Evolutionary conservation across 2,797 vertebrate species (phyloP).

Genomic region (Lutjanus argentimaculatus): DNA sequence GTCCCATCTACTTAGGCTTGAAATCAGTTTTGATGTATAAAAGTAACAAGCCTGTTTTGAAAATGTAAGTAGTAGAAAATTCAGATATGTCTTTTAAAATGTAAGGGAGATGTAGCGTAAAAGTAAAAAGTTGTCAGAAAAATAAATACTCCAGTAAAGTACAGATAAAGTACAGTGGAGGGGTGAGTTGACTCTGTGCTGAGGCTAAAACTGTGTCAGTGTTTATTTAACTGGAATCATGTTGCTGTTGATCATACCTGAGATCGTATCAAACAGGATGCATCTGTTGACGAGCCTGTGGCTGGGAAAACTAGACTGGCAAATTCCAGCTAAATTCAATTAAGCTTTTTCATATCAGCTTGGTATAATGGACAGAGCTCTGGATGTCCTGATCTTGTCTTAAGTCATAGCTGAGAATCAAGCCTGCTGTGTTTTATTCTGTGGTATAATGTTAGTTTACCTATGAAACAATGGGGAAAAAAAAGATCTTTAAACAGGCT

Average conservation of each 20-base stretch:
- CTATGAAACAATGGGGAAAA: background rate
- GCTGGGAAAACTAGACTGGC: constrained; percentile 23
- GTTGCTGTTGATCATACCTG: constrained; percentile 44
- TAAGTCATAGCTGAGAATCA: background rate
- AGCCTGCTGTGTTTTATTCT: background rate
- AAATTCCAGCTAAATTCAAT: constrained; percentile 44
- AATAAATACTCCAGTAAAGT: no score
- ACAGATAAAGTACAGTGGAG: no score
- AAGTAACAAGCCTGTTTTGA: no score
- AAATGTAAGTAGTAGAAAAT: no score
- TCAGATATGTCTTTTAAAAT: no score
- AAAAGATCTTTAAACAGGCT: background rate
- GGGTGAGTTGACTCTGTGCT: constrained; percentile 15
- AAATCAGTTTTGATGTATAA: no score
- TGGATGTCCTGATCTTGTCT: constrained; percentile 9
- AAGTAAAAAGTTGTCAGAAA: no score
- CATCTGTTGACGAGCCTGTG: constrained; percentile 49
- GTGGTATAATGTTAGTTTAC: constrained; percentile 15
- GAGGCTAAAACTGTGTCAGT: constrained; percentile 34
- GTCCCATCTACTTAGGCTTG: no score
- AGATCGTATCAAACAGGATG: constrained; percentile 57
- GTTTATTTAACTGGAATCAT: constrained; percentile 41
- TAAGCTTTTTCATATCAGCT: constrained; percentile 34
- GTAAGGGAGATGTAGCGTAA: no score
- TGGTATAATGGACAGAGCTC: constrained; percentile 5